Evolutionary conservation across 2,113 vertebrate species (phyloP).

Genomic region (Dipodomys merriami): DNA sequence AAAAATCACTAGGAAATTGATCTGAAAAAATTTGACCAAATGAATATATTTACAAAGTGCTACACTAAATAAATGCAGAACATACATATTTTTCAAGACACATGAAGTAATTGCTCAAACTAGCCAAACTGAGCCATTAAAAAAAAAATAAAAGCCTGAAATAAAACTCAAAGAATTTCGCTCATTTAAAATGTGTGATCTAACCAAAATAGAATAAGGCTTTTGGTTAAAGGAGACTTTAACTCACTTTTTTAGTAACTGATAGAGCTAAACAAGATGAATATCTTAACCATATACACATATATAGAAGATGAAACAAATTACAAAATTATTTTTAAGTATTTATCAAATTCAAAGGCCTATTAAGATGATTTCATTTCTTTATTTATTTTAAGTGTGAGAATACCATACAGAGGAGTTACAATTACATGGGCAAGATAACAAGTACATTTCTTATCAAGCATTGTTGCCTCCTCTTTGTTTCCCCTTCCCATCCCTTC

Average conservation of each 20-base stretch:
- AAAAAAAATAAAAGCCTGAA: neutral
- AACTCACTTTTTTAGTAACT: neutral
- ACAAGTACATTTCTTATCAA: too few species aligned
- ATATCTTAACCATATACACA: neutral
- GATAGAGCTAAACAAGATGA: neutral
- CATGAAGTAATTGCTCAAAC: neutral
- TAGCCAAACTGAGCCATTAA: neutral
- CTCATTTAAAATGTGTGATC: neutral
- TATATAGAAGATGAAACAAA: constrained; percentile 13
- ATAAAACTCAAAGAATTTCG: neutral
- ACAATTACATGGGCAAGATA: too few species aligned
- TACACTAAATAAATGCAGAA: neutral
- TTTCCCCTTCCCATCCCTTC: too few species aligned
- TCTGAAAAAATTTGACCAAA: neutral
- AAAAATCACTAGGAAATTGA: neutral
- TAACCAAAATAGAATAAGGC: neutral
- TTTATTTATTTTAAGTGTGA: too few species aligned
- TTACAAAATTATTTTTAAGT: constrained; percentile 5
- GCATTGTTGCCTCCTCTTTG: too few species aligned
- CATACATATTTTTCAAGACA: neutral
- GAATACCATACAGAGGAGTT: too few species aligned
- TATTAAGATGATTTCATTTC: neutral
- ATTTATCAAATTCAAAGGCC: neutral
- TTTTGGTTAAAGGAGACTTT: neutral
- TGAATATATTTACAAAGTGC: neutral